Evolutionary conservation across 2,797 vertebrate genomes (phyloP).

Genomic region (Chromis chromis): DNA sequence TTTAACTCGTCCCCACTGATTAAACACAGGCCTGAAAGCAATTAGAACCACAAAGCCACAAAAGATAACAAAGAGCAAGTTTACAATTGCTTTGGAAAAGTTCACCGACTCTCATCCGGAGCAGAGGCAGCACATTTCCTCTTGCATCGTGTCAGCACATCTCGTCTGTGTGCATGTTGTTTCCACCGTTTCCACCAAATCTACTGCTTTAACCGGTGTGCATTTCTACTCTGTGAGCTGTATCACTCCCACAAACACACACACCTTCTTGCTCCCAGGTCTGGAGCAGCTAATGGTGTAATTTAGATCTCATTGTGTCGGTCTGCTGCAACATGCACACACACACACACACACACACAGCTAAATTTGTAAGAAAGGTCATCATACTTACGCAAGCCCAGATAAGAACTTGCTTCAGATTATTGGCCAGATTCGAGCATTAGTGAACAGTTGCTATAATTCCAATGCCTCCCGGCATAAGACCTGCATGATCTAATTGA

Average conservation of each 20-base stretch:
- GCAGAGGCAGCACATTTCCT: too few species aligned
- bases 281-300: slow-evolving; percentile 55
- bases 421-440: slow-evolving; percentile 41
- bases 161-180: neutral
- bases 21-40: neutral
- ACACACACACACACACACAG: neutral
- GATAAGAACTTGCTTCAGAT: slow-evolving; percentile 45
- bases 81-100: too few species aligned
- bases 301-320: slow-evolving; percentile 41
- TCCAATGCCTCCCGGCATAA: slow-evolving; percentile 1
- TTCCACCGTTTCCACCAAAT: neutral
- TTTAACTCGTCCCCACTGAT: too few species aligned
- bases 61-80: too few species aligned
- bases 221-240: slow-evolving; percentile 24
- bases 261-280: neutral
- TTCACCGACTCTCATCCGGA: too few species aligned
- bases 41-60: neutral
- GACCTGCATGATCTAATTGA: slow-evolving; percentile 37
- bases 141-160: neutral
- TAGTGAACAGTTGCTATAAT: slow-evolving; percentile 54
- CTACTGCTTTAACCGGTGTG: neutral
- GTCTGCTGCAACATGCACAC: slow-evolving; percentile 6
- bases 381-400: slow-evolving; percentile 29
- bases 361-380: slow-evolving; percentile 28
- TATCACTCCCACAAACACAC: neutral